Conservation (phyloP, 2,797 vertebrate genomes). For the Gobionotothen gibberifrons region DNA sequence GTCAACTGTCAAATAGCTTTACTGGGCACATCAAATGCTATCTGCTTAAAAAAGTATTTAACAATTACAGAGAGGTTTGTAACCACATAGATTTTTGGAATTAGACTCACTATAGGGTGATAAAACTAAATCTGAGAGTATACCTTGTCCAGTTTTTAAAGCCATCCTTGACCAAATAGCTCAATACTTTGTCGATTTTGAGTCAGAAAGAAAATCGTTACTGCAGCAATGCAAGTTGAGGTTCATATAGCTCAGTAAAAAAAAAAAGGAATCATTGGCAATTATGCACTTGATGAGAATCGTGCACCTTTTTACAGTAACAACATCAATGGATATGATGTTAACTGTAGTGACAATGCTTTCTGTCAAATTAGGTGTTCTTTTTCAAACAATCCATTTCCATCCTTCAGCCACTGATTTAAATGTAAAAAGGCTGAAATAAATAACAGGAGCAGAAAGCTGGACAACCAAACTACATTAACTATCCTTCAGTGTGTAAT, state of each 20-base stretch:
- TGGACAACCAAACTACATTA: conserved; percentile 16
- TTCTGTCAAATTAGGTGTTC: conserved; percentile 28
- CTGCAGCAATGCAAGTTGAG: conserved; percentile 11
- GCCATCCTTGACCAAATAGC: neutral
- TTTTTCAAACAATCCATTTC: conserved; percentile 18
- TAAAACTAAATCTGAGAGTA: conserved; percentile 21
- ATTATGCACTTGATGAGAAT: conserved; percentile 11
- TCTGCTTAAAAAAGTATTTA: neutral
- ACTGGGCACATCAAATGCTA: neutral
- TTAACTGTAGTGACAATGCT: conserved; percentile 19
- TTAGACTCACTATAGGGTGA: neutral
- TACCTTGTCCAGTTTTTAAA: neutral
- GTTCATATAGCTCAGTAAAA: neutral
- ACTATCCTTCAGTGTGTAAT: conserved; percentile 48
- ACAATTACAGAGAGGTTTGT: neutral
- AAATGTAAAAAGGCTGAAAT: conserved; percentile 19
- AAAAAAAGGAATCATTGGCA: neutral
- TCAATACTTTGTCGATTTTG: neutral
- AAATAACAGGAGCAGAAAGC: neutral
- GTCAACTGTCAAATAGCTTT: neutral
- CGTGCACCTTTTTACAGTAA: conserved; percentile 24
- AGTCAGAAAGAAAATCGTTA: conserved; percentile 2
- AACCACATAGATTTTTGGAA: neutral
- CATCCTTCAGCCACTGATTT: conserved; percentile 3
- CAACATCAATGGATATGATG: conserved; percentile 25